Conservation (phyloP, 2,113 vertebrate genomes). For the Platysternon megacephalum region DNA sequence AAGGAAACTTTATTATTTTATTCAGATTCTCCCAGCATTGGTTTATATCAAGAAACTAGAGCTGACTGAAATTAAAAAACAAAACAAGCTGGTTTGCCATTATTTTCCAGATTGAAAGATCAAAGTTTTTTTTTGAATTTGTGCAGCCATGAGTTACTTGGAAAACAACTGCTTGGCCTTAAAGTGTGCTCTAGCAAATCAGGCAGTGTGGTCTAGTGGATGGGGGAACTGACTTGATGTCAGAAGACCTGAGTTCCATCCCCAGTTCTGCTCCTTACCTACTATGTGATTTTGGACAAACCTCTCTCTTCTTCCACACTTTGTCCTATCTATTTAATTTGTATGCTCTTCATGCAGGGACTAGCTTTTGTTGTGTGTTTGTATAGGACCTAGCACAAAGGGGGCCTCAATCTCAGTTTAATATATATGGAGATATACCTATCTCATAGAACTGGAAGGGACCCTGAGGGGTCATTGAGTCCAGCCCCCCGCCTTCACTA, state of each 20-base stretch:
- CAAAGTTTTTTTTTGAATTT: neutral
- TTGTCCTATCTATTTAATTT: constrained; percentile 38
- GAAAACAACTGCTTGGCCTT: neutral
- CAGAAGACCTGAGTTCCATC: neutral
- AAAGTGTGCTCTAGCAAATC: neutral
- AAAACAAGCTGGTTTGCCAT: neutral
- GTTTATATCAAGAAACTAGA: neutral
- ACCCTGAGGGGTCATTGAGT: no score
- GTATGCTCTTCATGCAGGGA: neutral
- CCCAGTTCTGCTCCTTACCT: constrained; percentile 38
- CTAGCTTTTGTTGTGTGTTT: constrained; percentile 28
- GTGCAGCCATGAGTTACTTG: neutral
- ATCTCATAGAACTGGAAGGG: no score
- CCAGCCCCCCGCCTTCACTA: no score
- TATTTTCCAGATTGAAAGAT: neutral
- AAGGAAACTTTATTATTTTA: neutral
- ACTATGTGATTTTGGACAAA: constrained; percentile 13
- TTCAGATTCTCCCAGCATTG: neutral
- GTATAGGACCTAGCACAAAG: constrained; percentile 31
- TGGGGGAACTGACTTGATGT: constrained; percentile 2
- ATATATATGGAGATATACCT: no score
- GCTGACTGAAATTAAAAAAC: neutral
- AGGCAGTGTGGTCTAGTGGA: neutral
- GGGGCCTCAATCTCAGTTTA: no score
- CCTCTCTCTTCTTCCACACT: constrained; percentile 31